Evolutionary conservation across 2,888 invertebrate genomes (phyloP).

Genomic region (Brachyopa scutellaris): DNA sequence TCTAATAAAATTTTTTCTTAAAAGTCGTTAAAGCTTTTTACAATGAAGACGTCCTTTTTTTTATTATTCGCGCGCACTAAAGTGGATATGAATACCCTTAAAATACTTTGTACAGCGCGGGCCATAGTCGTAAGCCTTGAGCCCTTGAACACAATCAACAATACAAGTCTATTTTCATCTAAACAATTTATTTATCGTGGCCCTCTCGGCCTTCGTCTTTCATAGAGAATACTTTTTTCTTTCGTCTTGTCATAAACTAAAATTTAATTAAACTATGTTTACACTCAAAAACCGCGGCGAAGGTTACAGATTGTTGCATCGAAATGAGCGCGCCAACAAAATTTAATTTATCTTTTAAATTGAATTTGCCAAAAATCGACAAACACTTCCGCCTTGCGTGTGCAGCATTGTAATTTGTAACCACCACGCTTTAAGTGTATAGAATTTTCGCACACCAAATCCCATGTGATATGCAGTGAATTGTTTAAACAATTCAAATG

Average conservation of each 20-base stretch:
- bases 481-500: conserved; percentile 67
- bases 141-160: too few species aligned
- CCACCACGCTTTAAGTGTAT: conserved; percentile 29
- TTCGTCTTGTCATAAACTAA: conserved; percentile 3
- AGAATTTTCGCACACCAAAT: background rate
- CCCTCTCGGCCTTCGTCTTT: too few species aligned
- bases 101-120: too few species aligned
- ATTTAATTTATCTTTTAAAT: conserved; percentile 28
- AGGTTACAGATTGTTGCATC: conserved; percentile 34
- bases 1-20: too few species aligned
- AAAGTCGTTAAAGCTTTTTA: too few species aligned
- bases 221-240: too few species aligned
- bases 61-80: too few species aligned
- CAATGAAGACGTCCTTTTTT: too few species aligned
- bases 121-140: too few species aligned
- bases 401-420: conserved; percentile 15
- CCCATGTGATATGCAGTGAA: conserved; percentile 38
- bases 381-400: conserved; percentile 62
- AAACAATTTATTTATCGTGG: too few species aligned
- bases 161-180: too few species aligned
- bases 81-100: too few species aligned
- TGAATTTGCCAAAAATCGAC: conserved; percentile 58
- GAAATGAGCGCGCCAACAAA: conserved; percentile 42
- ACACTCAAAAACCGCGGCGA: conserved; percentile 8
- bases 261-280: conserved; percentile 23